Evolutionary conservation across 2,888 invertebrate species (phyloP).

Genomic region (Prionchulus punctatus): DNA sequence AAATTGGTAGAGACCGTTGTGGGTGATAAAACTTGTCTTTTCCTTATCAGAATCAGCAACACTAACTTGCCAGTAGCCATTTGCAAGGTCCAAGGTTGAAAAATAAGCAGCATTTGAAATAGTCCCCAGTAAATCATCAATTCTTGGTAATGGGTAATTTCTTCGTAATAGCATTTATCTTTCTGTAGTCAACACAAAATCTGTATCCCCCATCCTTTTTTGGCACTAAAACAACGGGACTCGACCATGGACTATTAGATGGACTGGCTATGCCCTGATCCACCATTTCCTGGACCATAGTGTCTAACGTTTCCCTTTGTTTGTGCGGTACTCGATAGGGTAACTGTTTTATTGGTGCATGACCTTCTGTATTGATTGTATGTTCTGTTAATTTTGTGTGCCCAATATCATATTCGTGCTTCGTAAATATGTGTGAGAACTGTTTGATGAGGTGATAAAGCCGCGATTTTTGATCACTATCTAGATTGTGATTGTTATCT

Average conservation of each 20-base stretch:
- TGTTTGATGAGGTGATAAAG: neutral
- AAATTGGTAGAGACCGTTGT: slow-evolving; percentile 14
- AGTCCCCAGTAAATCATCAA: neutral
- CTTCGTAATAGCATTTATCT: neutral
- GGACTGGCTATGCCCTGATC: neutral
- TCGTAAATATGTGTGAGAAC: neutral
- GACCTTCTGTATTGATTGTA: neutral
- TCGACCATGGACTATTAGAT: neutral
- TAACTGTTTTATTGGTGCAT: neutral
- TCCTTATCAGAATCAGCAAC: slow-evolving; percentile 11
- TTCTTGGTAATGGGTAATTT: slow-evolving; percentile 4
- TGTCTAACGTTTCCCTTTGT: neutral
- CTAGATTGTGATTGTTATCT: too few species aligned
- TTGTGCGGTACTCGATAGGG: neutral
- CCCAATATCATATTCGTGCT: neutral
- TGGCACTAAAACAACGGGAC: neutral
- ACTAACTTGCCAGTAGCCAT: slow-evolving; percentile 10
- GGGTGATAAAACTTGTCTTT: slow-evolving; percentile 13
- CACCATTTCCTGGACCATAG: neutral
- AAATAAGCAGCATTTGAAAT: neutral
- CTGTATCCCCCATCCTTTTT: neutral
- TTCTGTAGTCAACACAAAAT: slow-evolving; percentile 1
- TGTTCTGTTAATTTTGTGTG: neutral
- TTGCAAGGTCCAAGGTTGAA: slow-evolving; percentile 6
- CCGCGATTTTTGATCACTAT: neutral